phyloP scores from a whole-genome alignment of 1,140 invertebrate species.

The Drosophila burlai region DNA sequence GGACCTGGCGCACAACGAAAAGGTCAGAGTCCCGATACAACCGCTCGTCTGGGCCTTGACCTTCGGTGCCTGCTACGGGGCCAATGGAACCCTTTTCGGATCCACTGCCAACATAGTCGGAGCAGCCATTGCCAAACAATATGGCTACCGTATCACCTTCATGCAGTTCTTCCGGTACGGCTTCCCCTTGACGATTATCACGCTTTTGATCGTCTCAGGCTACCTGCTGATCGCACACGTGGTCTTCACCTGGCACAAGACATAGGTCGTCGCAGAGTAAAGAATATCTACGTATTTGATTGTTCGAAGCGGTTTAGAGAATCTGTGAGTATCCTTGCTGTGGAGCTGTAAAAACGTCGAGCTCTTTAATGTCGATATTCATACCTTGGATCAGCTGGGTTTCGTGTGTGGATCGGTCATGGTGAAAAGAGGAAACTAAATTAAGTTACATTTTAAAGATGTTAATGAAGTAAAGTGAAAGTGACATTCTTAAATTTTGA shows the following conservation, averaged over 20 bases:
- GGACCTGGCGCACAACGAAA: neutral
- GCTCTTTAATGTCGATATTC: neutral
- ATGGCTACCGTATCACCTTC: neutral
- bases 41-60: slow-evolving; percentile 1
- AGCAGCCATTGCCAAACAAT: neutral
- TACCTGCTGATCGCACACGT: neutral
- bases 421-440: neutral
- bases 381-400: neutral
- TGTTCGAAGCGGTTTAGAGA: neutral
- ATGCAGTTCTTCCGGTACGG: neutral
- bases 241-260: neutral
- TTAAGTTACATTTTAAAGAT: neutral
- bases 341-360: neutral
- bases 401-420: neutral
- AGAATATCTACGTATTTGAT: neutral
- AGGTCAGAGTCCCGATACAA: neutral
- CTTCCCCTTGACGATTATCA: neutral
- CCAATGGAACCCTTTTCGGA: slow-evolving; percentile 1
- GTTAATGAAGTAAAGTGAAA: neutral
- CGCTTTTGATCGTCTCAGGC: neutral
- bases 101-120: slow-evolving; percentile 1
- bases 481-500: neutral
- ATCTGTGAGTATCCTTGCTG: neutral
- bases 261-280: neutral
- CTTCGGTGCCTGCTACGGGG: neutral